Conservation (phyloP, 2,113 vertebrate species). For the Eudyptes chrysolophus region DNA sequence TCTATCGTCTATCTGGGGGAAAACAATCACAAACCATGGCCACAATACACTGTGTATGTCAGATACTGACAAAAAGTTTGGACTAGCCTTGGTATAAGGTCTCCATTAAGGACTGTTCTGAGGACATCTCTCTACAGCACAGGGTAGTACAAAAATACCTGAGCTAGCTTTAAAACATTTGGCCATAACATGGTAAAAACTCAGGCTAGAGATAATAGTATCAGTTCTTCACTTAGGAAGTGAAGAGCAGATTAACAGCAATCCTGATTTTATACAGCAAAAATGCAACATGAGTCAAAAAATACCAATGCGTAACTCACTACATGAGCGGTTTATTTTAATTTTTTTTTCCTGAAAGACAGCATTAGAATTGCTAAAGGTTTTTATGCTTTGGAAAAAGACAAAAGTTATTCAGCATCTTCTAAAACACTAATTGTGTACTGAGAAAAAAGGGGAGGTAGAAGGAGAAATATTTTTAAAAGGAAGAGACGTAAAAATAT, state of each 20-base stretch:
- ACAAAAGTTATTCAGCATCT: not conserved
- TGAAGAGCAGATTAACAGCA: not conserved
- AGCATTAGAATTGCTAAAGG: not conserved
- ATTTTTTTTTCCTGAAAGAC: not conserved
- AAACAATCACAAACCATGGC: not conserved
- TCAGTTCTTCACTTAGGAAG: not conserved
- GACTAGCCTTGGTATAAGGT: not conserved
- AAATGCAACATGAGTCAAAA: not conserved
- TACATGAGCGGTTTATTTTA: not conserved
- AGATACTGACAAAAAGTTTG: not conserved
- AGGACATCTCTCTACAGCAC: not conserved
- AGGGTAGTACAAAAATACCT: not conserved
- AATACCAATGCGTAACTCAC: not conserved
- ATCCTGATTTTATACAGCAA: not conserved
- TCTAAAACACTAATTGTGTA: not conserved
- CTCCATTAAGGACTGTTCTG: not conserved
- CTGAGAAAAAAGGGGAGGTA: not conserved
- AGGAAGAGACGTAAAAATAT: not conserved
- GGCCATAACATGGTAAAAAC: not conserved
- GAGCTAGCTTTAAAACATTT: not conserved
- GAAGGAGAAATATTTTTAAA: not conserved
- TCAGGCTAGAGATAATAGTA: not conserved
- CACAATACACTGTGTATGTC: not conserved
- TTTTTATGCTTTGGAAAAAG: not conserved
- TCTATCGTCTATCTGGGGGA: not conserved